Evolutionary conservation across 2,888 invertebrate genomes (phyloP), one percentile per base, ranked within the genome.

Genomic region (Camptogramma bilineatum): DNA sequence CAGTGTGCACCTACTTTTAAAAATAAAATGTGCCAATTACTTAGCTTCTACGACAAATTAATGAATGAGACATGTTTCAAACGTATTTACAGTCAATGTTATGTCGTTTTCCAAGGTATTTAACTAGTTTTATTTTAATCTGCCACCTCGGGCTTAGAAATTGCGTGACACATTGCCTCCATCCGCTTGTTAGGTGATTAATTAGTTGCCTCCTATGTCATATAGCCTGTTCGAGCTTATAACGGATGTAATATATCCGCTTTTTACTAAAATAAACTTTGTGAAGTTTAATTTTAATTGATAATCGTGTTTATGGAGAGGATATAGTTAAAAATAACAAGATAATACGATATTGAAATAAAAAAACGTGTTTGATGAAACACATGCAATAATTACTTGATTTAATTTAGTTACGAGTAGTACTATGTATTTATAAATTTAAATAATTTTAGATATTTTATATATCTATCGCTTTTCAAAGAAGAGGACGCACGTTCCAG

Each of bases 121-220:
- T 68, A 69, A 71, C 52, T 34, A 47, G 44, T 64, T 71, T 62
- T 60, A 56, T 64, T 71, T 70, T 69, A 64, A 64, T 61, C 66
- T 67, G 62, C 51, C 64, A 63, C 47, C 60, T 58, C 57, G 50
- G 52, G 60, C 57, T 39, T 64, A 66, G 62, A 67, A 68, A 70
- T 65, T 62, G 62, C 57, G 61, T 71, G 71, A 75, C 55, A 69
- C 59, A 75, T 73, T 65, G 67, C 73, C 64, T 73, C 60, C 67
- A 71, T 71, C 71, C 70, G 70, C 60, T 69, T 54, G 63, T 61
- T 62, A 58, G n/a, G 47, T 66, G 63, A 69, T 70, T 63, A 64
- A 69, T 69, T 64, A 67, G 39, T 42, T 58, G 52, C 52, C 54
- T 28, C 47, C 44, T 16, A 28, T 52, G 24, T 46, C 7, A 44